These are phyloP conservation scores for Anniella stebbinsi DNA, from an alignment of 2,797 vertebrate species.

Conservation along the genomic window DNA sequence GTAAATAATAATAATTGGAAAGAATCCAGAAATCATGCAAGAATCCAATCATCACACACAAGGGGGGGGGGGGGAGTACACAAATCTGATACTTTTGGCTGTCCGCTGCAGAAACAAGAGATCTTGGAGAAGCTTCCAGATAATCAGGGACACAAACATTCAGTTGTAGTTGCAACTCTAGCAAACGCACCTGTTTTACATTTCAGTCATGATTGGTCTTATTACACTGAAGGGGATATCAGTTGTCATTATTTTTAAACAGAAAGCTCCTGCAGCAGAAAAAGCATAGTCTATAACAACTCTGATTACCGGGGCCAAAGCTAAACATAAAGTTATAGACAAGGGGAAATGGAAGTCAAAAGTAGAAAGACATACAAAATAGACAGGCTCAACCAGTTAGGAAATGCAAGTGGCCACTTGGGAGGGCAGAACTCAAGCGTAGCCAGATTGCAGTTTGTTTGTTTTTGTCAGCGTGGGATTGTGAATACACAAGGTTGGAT, in stretches of 20 bases:
- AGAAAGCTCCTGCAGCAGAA: not conserved
- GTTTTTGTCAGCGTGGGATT: not conserved
- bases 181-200: conserved; percentile 20
- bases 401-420: no score
- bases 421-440: not conserved
- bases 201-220: not conserved
- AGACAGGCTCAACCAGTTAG: not conserved
- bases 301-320: not conserved
- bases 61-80: not conserved
- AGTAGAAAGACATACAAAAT: not conserved
- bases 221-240: conserved; percentile 4
- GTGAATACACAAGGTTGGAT: not conserved
- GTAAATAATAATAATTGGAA: conserved; percentile 1
- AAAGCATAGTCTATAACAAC: not conserved
- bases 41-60: not conserved
- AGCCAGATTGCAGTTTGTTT: no score
- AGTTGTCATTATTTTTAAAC: conserved; percentile 1
- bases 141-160: not conserved
- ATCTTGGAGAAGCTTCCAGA: not conserved
- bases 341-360: not conserved
- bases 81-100: not conserved
- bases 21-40: not conserved
- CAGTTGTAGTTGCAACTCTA: not conserved
- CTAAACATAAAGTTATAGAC: not conserved
- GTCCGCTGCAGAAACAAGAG: not conserved